Evolutionary conservation across 2,797 vertebrate species (phyloP).

Genomic region (Enteromius trimaculatus): DNA sequence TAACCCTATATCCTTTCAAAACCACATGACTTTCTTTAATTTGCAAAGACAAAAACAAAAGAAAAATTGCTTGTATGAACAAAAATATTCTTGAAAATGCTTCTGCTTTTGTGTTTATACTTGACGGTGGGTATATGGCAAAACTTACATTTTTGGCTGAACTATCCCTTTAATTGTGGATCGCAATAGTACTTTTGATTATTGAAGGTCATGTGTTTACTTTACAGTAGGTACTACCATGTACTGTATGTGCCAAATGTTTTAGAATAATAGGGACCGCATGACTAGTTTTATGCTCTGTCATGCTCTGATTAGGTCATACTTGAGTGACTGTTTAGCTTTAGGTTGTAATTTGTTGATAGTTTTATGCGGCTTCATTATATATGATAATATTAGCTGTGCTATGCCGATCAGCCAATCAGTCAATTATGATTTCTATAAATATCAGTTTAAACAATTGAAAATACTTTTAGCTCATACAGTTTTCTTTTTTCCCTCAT

Average conservation of each 20-base stretch:
- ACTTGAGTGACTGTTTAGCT: background rate
- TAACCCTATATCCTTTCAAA: background rate
- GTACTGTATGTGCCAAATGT: background rate
- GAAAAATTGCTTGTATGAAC: background rate
- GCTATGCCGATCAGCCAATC: background rate
- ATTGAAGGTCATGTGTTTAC: background rate
- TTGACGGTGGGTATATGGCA: background rate
- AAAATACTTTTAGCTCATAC: background rate
- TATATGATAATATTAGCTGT: background rate
- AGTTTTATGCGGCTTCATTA: background rate
- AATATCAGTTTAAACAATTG: background rate
- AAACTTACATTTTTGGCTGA: background rate
- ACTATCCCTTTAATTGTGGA: background rate
- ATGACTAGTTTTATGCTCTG: background rate
- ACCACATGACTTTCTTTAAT: background rate
- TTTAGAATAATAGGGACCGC: background rate
- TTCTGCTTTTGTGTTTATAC: background rate
- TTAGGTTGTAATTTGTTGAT: background rate
- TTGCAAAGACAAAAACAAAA: background rate
- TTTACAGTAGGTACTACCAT: background rate
- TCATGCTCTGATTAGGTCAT: background rate
- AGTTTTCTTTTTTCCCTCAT: constrained; percentile 35
- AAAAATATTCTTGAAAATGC: background rate
- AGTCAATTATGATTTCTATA: background rate
- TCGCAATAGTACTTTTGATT: background rate